Evolutionary conservation across 2,888 invertebrate species (phyloP).

Genomic region (Drosophila nr. fundita): DNA sequence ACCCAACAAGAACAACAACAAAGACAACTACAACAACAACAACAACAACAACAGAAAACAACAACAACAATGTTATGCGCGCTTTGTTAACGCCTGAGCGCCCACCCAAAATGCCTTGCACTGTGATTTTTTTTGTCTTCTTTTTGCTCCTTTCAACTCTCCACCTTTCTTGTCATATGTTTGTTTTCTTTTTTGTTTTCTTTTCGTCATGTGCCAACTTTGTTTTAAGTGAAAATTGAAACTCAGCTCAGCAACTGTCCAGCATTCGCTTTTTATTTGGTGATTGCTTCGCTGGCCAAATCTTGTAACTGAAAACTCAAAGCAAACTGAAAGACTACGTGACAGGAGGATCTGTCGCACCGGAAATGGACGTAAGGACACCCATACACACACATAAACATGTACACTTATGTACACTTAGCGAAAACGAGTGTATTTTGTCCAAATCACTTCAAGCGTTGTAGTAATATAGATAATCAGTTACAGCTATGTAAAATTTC

Average conservation of each 20-base stretch:
- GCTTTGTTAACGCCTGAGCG: slow-evolving; percentile 66
- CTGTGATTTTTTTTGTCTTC: neutral
- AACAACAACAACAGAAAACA: neutral
- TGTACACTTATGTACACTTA: neutral
- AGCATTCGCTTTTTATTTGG: slow-evolving; percentile 67
- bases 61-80: slow-evolving; percentile 42
- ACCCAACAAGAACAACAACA: slow-evolving; percentile 41
- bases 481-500: neutral
- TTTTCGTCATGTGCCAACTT: slow-evolving; percentile 65
- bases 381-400: neutral
- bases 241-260: slow-evolving; percentile 79
- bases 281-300: slow-evolving; percentile 65
- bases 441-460: neutral
- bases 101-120: slow-evolving; percentile 26
- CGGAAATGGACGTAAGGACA: slow-evolving; percentile 25
- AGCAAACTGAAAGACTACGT: slow-evolving; percentile 70
- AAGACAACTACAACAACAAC: neutral
- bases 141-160: neutral
- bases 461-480: neutral
- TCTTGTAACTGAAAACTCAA: slow-evolving; percentile 75
- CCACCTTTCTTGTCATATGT: slow-evolving; percentile 10
- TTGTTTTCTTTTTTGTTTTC: slow-evolving; percentile 7
- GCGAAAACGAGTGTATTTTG: neutral
- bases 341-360: slow-evolving; percentile 47
- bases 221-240: slow-evolving; percentile 79